Conservation (phyloP, 2,888 invertebrate species). For the Therioaphis trifolii region DNA sequence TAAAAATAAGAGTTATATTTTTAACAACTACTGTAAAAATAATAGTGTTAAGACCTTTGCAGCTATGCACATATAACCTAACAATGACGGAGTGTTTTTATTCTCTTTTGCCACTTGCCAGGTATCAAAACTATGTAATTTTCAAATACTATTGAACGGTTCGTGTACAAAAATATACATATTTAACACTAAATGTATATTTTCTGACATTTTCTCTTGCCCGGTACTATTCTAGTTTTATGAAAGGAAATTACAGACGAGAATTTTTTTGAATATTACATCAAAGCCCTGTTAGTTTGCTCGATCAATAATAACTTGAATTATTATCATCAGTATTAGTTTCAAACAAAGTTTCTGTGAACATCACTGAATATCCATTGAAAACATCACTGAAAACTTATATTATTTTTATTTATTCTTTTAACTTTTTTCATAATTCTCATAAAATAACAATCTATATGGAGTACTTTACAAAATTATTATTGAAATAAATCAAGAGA, state of each 20-base stretch:
- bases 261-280: background rate
- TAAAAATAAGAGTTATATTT: no score
- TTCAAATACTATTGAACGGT: no score
- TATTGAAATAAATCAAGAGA: background rate
- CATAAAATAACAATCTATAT: background rate
- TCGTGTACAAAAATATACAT: no score
- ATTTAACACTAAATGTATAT: no score
- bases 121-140: no score
- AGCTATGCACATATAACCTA: no score
- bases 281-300: background rate
- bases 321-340: background rate
- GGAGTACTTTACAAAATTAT: background rate
- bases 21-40: no score
- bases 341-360: background rate
- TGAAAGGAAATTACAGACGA: background rate
- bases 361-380: background rate
- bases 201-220: no score
- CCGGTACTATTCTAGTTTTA: background rate
- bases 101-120: no score
- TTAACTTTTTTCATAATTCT: background rate
- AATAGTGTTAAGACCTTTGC: no score
- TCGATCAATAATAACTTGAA: background rate
- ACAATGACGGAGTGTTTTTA: no score
- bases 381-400: background rate
- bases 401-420: background rate